phyloP scores from a whole-genome alignment of 1,140 invertebrate species.

The Conus ventricosus region DNA sequence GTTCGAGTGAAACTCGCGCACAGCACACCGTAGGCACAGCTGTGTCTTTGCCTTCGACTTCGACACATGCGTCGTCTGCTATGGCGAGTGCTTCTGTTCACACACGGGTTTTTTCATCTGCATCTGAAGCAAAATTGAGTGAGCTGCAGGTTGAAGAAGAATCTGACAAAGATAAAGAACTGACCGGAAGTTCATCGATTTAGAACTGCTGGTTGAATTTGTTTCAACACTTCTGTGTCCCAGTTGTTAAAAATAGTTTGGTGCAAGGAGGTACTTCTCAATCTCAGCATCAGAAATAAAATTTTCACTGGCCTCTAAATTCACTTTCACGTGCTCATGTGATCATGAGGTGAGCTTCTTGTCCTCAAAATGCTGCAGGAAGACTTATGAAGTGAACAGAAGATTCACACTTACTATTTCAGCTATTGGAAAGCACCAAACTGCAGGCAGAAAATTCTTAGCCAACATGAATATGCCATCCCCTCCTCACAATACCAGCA shows the following conservation, averaged over 20 bases:
- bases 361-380: background rate
- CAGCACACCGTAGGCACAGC: too few species aligned
- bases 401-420: background rate
- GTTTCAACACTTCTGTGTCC: background rate
- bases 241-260: background rate
- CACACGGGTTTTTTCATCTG: too few species aligned
- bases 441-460: background rate
- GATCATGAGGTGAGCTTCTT: background rate
- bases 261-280: background rate
- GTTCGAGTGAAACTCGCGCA: too few species aligned
- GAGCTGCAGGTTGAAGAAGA: too few species aligned
- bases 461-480: background rate
- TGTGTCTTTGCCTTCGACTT: too few species aligned
- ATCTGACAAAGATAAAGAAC: background rate
- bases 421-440: background rate
- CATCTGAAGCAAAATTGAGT: too few species aligned
- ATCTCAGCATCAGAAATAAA: background rate
- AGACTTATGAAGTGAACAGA: background rate
- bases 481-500: background rate
- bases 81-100: too few species aligned
- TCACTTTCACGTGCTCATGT: background rate
- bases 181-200: slow-evolving; percentile 1
- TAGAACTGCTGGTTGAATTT: background rate
- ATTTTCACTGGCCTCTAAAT: background rate
- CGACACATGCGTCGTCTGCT: too few species aligned